These are phyloP conservation scores for Pseudolaguvia tuberculata DNA, from an alignment of 2,113 vertebrate genomes.

Conservation along the genomic window DNA sequence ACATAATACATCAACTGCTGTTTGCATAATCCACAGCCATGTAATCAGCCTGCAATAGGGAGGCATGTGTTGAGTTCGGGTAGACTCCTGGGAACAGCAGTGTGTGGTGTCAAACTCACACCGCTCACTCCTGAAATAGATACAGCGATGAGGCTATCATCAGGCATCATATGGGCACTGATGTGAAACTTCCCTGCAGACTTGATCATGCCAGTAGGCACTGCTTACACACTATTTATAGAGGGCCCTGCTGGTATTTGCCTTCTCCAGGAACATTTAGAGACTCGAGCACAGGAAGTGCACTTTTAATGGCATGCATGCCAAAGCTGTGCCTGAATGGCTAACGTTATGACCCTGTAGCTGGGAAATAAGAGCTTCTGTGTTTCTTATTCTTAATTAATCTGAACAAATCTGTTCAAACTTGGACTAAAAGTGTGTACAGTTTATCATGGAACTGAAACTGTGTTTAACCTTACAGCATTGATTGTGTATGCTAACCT, in stretches of 20 bases:
- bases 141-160: constrained; percentile 36
- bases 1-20: constrained; percentile 25
- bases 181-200: constrained; percentile 55
- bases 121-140: constrained; percentile 43
- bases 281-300: constrained; percentile 48
- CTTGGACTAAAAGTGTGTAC: constrained; percentile 2
- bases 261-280: constrained; percentile 43
- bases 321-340: constrained; percentile 32
- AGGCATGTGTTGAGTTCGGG: constrained; percentile 37
- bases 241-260: constrained; percentile 39
- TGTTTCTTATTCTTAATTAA: constrained; percentile 27
- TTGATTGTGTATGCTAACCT: constrained; percentile 7
- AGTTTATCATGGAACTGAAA: background rate
- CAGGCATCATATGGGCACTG: constrained; percentile 42
- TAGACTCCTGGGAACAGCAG: constrained; percentile 45
- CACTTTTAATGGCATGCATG: constrained; percentile 43
- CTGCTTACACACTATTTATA: constrained; percentile 60
- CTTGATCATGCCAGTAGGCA: constrained; percentile 6
- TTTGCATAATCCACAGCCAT: constrained; percentile 25
- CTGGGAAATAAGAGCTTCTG: constrained; percentile 19
- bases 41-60: constrained; percentile 31
- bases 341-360: constrained; percentile 34
- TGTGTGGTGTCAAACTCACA: constrained; percentile 32
- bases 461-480: constrained; percentile 15
- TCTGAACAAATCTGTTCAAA: background rate